Evolutionary conservation across 2,888 invertebrate genomes (phyloP).

Genomic region (Amphipyra berbera): DNA sequence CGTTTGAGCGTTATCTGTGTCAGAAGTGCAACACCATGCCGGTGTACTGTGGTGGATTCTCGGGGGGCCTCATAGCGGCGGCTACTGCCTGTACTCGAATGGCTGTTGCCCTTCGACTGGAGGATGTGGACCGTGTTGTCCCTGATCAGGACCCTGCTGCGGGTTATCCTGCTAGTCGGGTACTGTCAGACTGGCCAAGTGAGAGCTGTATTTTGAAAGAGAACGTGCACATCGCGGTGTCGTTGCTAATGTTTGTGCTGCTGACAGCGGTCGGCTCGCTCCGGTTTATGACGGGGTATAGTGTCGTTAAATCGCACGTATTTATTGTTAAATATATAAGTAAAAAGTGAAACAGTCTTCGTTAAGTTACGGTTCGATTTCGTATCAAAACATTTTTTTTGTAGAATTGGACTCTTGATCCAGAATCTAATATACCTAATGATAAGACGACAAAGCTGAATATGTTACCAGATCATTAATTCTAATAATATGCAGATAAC

Average conservation of each 20-base stretch:
- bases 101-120: constrained; percentile 66
- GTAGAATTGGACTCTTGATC: too few relatives aligned
- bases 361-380: too few relatives aligned
- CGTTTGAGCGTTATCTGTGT: too few relatives aligned
- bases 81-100: constrained; percentile 75
- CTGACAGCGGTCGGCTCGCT: constrained; percentile 36
- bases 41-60: constrained; percentile 80
- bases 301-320: constrained; percentile 27
- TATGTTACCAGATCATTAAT: too few relatives aligned
- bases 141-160: constrained; percentile 69
- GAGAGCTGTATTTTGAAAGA: constrained; percentile 47
- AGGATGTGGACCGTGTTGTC: constrained; percentile 69
- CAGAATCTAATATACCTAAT: too few relatives aligned
- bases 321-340: constrained; percentile 31
- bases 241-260: constrained; percentile 40
- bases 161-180: constrained; percentile 65
- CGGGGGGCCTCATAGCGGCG: constrained; percentile 79
- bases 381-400: too few relatives aligned
- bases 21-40: constrained; percentile 65
- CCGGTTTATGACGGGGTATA: constrained; percentile 29
- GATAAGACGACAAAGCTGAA: too few relatives aligned
- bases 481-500: too few relatives aligned
- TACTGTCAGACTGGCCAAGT: constrained; percentile 30
- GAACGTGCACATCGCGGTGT: constrained; percentile 52
- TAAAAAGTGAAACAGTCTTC: too few relatives aligned